Base-by-base conservation (phyloP, 2,888 invertebrate species). In the Dascillus cervinus region DNA sequence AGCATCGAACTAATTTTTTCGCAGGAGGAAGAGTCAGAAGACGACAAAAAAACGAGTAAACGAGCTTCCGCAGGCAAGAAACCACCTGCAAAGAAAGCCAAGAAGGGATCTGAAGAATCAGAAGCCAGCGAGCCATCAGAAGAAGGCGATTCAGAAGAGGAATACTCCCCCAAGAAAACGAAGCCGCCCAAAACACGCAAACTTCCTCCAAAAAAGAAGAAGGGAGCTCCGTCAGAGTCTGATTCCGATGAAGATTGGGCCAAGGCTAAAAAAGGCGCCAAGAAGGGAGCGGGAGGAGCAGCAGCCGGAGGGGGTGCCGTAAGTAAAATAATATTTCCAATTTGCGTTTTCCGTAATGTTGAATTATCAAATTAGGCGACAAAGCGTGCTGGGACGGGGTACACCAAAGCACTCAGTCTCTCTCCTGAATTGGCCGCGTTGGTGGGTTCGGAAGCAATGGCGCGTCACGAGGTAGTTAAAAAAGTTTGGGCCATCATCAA, bases 401-500 rank as follows among this genome's bases (percentile, higher is more conserved):
- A 91, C 67, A 89, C 89, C 1, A 80, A 84, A 43, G 75, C 87
- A 3, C 82, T 86, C 64, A 83, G 79, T 33, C 70, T 95, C 14
- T 90, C 91, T 0, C 84, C 90, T 0, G 87, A 85, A 36, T 67
- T 95, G 22, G 79, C 89, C 0, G 83, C 81, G 1, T 73, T 92
- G 1, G 81, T 95, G 55, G 94, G 94, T 0, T 77, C 82, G 27
- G 82, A 83, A 5, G 72, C 79, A 23, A 79, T 90, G 79, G 82
- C 91, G 0, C 77, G 91, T 4, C 89, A 90, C 54, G 90, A 89
- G 55, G 86, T 92, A 1, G 90, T 92, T 24, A 90, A 87, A 61
- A 82, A 85, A 48, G 78, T 92, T 22, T 92, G 91, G 91, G 77
- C 81, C 12, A 79, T 91, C 49, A 88, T 91, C 53, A 91, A 90